Conservation (phyloP, 2,113 vertebrate species). For the Dicrurus megarhynchus region DNA sequence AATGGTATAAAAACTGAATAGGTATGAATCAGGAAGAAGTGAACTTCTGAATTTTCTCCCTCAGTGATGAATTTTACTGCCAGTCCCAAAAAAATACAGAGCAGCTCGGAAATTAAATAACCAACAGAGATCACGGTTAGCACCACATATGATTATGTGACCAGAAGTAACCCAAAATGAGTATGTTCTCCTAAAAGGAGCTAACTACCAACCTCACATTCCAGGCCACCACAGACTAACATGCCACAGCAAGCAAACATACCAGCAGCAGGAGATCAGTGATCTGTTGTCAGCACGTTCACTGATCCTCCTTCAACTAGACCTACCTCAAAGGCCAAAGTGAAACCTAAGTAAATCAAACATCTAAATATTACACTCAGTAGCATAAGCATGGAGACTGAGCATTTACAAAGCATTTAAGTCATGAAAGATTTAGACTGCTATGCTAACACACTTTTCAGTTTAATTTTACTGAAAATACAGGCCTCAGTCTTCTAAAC, state of each 20-base stretch:
- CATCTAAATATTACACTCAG: neutral
- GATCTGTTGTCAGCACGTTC: fast-evolving
- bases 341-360: neutral
- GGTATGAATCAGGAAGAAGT: neutral
- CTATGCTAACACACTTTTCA: neutral
- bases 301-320: neutral
- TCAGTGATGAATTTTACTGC: neutral
- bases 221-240: neutral
- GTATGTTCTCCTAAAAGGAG: neutral
- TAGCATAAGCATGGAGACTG: neutral
- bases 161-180: slow-evolving; percentile 25
- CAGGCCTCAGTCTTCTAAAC: neutral
- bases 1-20: neutral
- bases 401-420: neutral
- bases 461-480: neutral
- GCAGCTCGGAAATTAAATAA: neutral
- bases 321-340: neutral
- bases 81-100: neutral
- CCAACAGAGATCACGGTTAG: neutral
- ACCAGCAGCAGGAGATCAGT: neutral
- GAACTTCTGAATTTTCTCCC: neutral
- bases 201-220: neutral
- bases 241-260: neutral
- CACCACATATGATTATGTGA: neutral
- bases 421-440: neutral